Evolutionary conservation across 2,888 invertebrate genomes (phyloP).

Genomic region (Erebia aethiops): DNA sequence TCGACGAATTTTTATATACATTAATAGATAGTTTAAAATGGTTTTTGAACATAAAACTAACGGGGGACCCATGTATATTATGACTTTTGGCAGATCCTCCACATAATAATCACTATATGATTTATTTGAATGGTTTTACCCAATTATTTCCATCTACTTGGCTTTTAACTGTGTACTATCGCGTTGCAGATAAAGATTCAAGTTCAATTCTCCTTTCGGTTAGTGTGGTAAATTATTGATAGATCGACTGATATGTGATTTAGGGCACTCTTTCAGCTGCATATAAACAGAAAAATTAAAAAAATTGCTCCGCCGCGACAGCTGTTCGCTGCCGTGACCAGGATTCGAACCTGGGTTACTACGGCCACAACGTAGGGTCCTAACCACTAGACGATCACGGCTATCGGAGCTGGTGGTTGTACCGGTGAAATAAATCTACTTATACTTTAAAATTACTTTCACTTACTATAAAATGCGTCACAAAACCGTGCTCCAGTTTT

Average conservation of each 20-base stretch:
- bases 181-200: background rate
- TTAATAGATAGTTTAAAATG: too few relatives aligned
- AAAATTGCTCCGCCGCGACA: constrained; percentile 34
- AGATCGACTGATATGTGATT: background rate
- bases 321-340: constrained; percentile 67
- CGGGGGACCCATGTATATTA: too few relatives aligned
- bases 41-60: too few relatives aligned
- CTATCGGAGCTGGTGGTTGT: constrained; percentile 64
- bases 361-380: constrained; percentile 90
- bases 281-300: constrained; percentile 2
- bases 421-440: background rate
- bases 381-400: constrained; percentile 90
- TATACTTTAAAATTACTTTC: constrained; percentile 14
- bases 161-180: too few relatives aligned
- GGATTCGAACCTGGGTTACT: constrained; percentile 91
- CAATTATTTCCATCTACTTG: too few relatives aligned
- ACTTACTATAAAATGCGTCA: background rate
- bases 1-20: too few relatives aligned
- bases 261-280: background rate
- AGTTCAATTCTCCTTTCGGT: background rate
- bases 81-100: too few relatives aligned
- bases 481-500: background rate
- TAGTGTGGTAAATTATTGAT: background rate
- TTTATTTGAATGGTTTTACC: too few relatives aligned
- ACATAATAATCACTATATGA: too few relatives aligned